These are phyloP conservation scores for Zaprionus kolodkinae DNA, from an alignment of 1,140 invertebrate genomes.

Conservation along the genomic window DNA sequence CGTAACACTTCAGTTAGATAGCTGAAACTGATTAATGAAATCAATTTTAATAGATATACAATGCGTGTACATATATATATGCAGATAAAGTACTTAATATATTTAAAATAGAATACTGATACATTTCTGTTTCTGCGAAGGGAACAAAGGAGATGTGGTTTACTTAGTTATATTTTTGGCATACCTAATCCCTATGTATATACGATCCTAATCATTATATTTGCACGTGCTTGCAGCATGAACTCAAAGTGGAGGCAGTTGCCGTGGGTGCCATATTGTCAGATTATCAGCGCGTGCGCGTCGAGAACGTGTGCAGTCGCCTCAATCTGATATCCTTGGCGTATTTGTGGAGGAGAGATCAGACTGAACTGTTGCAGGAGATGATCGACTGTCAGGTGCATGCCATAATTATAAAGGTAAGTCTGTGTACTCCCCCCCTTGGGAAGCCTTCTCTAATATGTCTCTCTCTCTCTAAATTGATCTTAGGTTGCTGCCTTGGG, in stretches of 20 bases:
- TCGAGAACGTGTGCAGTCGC: slow-evolving; percentile 98
- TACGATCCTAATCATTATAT: too few species aligned
- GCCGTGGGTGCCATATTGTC: slow-evolving; percentile 98
- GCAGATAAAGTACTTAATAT: not conserved
- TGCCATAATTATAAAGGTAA: slow-evolving; percentile 96
- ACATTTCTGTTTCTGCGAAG: too few species aligned
- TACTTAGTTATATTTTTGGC: too few species aligned
- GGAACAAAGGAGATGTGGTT: too few species aligned
- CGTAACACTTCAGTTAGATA: not conserved
- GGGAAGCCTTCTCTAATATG: not conserved
- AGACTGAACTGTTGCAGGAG: slow-evolving; percentile 96
- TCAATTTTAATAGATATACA: slow-evolving; percentile 2
- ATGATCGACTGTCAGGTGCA: slow-evolving; percentile 97
- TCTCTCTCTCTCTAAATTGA: not conserved
- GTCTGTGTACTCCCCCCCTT: not conserved
- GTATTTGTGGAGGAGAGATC: slow-evolving; percentile 97
- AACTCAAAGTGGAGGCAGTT: slow-evolving; percentile 94
- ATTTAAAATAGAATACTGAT: not conserved
- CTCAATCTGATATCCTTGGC: slow-evolving; percentile 94
- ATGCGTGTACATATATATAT: not conserved
- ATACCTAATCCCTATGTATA: too few species aligned
- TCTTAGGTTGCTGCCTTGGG: slow-evolving; percentile 93
- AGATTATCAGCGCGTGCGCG: slow-evolving; percentile 98
- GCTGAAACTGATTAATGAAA: not conserved
- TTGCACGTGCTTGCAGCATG: slow-evolving; percentile 86